Conservation (phyloP, 2,113 vertebrate species). For the Hippocampus zosterae region DNA sequence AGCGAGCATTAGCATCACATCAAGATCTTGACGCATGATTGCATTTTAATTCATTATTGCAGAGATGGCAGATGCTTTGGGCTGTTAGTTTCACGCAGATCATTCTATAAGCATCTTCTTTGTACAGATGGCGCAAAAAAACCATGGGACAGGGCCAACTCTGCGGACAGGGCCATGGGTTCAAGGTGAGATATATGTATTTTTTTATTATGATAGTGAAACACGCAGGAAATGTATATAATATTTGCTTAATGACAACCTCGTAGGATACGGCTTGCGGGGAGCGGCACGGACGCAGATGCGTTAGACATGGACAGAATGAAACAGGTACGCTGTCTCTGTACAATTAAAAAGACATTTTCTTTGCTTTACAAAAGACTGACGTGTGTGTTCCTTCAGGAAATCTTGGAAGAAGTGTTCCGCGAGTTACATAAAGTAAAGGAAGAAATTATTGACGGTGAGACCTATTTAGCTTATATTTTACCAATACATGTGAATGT, state of each 20-base stretch:
- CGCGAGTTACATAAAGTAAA: conserved; percentile 98
- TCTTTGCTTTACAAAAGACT: background rate
- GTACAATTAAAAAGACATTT: background rate
- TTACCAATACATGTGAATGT: background rate
- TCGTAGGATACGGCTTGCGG: conserved; percentile 84
- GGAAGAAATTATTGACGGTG: conserved; percentile 97
- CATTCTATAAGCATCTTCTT: background rate
- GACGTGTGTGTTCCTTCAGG: conserved; percentile 65
- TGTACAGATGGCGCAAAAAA: conserved; percentile 85
- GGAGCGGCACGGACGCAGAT: conserved; percentile 83
- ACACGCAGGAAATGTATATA: conserved; percentile 11
- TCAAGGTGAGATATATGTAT: conserved; percentile 78
- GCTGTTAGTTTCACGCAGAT: background rate
- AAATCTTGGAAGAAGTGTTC: conserved; percentile 98
- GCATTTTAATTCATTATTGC: background rate
- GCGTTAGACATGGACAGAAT: conserved; percentile 93
- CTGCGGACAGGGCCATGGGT: conserved; percentile 88
- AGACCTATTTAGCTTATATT: conserved; percentile 29
- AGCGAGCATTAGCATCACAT: background rate
- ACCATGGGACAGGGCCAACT: conserved; percentile 96
- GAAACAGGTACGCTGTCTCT: conserved; percentile 81
- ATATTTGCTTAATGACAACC: conserved; percentile 4
- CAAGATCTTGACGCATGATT: no score
- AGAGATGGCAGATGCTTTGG: background rate
- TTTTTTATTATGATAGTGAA: background rate